Conservation (phyloP, 2,888 invertebrate species). For the Pterobdella sp. region DNA sequence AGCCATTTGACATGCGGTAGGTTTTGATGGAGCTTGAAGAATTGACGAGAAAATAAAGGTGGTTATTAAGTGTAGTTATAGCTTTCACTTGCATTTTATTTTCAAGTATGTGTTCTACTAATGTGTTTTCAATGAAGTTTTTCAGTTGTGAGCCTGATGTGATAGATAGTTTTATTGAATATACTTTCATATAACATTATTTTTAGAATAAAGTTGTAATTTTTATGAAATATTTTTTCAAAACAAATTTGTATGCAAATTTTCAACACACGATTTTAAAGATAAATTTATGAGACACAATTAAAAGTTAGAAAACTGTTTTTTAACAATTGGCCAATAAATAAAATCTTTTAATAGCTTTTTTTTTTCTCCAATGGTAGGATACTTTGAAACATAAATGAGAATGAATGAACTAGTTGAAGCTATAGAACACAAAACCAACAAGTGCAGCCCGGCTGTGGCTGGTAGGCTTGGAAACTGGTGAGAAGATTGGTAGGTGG, state of each 20-base stretch:
- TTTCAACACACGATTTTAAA: neutral
- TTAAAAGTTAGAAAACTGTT: neutral
- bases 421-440: too few relatives aligned
- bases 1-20: conserved; percentile 15
- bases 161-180: too few relatives aligned
- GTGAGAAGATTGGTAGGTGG: neutral
- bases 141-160: neutral
- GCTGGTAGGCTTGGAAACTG: neutral
- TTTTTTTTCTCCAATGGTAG: neutral
- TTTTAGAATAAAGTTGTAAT: neutral
- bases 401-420: too few relatives aligned
- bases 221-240: neutral
- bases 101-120: conserved; percentile 2
- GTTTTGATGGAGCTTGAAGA: conserved; percentile 23
- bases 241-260: neutral
- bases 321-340: neutral
- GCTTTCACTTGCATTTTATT: conserved; percentile 12
- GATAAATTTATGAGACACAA: neutral
- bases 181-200: too few relatives aligned
- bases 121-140: neutral
- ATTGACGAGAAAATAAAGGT: conserved; percentile 14
- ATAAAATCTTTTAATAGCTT: neutral
- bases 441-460: neutral
- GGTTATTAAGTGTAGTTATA: conserved; percentile 17
- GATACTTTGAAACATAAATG: too few relatives aligned